A percentile compares a stretch with the other conserved stretches of the same genome.
phyloP scores from a whole-genome alignment of 2,888 invertebrate genomes.

The Synergus umbraculus region DNA sequence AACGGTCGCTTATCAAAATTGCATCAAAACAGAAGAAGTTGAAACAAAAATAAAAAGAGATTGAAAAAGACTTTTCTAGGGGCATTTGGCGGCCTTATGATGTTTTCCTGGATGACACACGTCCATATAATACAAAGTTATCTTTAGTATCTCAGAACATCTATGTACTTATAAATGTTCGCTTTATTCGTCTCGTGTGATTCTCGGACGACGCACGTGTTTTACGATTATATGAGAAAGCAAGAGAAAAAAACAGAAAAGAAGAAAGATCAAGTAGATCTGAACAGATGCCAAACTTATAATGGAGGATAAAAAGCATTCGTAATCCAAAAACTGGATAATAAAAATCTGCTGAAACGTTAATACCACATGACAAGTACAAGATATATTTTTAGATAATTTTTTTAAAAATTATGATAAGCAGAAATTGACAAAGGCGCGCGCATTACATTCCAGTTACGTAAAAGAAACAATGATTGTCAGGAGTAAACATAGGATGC shows the following conservation, averaged over 20 bases:
- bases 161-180: neutral
- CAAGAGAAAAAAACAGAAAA: neutral
- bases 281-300: constrained; percentile 18
- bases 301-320: too few species aligned
- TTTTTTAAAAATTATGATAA: too few species aligned
- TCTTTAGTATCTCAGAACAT: constrained; percentile 8
- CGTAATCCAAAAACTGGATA: too few species aligned
- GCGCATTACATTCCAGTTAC: neutral
- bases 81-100: neutral
- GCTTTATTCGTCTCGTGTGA: neutral
- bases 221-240: constrained; percentile 4
- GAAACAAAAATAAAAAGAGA: constrained; percentile 12
- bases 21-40: neutral
- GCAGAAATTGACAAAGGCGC: too few species aligned
- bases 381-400: too few species aligned
- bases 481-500: neutral
- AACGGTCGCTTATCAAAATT: neutral
- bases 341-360: too few species aligned
- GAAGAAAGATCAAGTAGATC: constrained; percentile 14
- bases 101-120: constrained; percentile 22
- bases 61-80: constrained; percentile 7
- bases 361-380: too few species aligned
- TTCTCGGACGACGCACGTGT: neutral
- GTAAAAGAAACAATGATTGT: neutral
- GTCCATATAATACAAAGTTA: neutral